Percentiles rank a stretch among this genome's conserved stretches.
Evolutionary conservation across 1,140 invertebrate genomes (phyloP).

Genomic region (Zophobas morio): DNA sequence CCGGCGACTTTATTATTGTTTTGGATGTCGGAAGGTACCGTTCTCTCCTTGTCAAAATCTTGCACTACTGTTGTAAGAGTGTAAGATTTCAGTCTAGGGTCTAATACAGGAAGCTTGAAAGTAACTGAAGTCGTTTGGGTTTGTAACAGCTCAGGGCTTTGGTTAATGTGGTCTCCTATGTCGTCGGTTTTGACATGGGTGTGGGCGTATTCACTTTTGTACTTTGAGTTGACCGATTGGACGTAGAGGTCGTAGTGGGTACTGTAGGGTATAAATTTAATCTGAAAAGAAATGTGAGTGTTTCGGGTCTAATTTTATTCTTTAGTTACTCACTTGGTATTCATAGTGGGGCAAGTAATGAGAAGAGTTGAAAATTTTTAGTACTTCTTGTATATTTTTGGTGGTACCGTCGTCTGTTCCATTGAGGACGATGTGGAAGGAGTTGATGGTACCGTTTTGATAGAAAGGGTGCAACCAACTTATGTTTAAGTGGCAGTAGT

Average conservation of each 20-base stretch:
- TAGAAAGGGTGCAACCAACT: conserved; percentile 59
- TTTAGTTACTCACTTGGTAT: conserved; percentile 55
- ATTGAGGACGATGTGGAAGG: conserved; percentile 60
- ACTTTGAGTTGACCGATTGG: conserved; percentile 56
- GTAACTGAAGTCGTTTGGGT: conserved; percentile 50
- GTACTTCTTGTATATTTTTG: conserved; percentile 54
- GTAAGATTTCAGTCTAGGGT: conserved; percentile 54
- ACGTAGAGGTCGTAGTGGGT: conserved; percentile 55
- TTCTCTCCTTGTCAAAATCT: conserved; percentile 55
- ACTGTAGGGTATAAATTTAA: conserved; percentile 59
- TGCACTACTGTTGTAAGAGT: conserved; percentile 56
- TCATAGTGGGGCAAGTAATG: conserved; percentile 55
- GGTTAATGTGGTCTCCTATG: conserved; percentile 58
- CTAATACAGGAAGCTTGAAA: conserved; percentile 55
- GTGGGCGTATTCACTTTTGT: conserved; percentile 53
- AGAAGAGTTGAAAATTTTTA: conserved; percentile 52
- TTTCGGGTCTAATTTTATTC: conserved; percentile 12
- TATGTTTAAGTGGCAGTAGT: conserved; percentile 60
- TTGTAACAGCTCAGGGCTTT: conserved; percentile 55
- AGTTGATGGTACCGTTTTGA: conserved; percentile 58
- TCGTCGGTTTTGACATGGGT: conserved; percentile 53
- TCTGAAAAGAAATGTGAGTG: conserved; percentile 52
- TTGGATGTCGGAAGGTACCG: conserved; percentile 39
- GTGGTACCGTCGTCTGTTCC: conserved; percentile 53
- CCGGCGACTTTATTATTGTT: conserved; percentile 49